These are phyloP conservation scores for Carposina sasakii DNA, from an alignment of 1,140 invertebrate species.

Conservation along the genomic window DNA sequence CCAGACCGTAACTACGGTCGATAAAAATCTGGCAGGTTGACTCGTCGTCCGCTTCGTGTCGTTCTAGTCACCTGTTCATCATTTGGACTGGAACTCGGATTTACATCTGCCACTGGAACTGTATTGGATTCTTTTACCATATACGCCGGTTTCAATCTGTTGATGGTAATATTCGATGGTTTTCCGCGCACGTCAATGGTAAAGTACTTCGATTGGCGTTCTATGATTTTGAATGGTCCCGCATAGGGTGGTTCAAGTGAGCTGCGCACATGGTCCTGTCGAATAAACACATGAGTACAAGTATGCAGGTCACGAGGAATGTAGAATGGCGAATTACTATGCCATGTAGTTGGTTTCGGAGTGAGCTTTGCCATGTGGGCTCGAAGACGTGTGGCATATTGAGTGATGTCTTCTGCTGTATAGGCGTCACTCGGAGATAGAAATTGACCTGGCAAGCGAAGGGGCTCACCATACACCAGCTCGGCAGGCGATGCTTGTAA, in stretches of 20 bases:
- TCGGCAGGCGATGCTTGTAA: slow-evolving; percentile 27
- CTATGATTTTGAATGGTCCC: slow-evolving; percentile 45
- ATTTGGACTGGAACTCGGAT: not conserved
- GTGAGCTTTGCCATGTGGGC: slow-evolving; percentile 21
- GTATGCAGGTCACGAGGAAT: slow-evolving; percentile 19
- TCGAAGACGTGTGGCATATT: slow-evolving; percentile 21
- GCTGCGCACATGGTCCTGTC: slow-evolving; percentile 35
- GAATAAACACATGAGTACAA: slow-evolving; percentile 39
- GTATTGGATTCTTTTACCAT: slow-evolving; percentile 1
- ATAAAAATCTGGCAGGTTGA: slow-evolving; percentile 21
- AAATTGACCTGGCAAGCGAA: slow-evolving; percentile 33
- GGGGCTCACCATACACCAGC: slow-evolving; percentile 25
- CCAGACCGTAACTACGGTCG: slow-evolving; percentile 28
- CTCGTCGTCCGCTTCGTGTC: slow-evolving; percentile 17
- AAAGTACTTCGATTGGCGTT: slow-evolving; percentile 35
- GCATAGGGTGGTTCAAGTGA: slow-evolving; percentile 51
- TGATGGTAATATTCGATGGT: slow-evolving; percentile 34
- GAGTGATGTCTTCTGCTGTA: slow-evolving; percentile 18
- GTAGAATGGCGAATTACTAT: slow-evolving; percentile 25
- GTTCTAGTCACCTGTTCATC: not conserved
- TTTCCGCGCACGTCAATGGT: slow-evolving; percentile 31
- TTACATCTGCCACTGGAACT: not conserved
- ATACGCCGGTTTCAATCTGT: slow-evolving; percentile 54
- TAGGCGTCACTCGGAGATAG: slow-evolving; percentile 15
- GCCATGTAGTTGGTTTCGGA: slow-evolving; percentile 27